Percentiles rank a stretch among this genome's conserved stretches.
Evolutionary conservation across 2,797 vertebrate genomes (phyloP).

Genomic region (Enteromius mattozi): DNA sequence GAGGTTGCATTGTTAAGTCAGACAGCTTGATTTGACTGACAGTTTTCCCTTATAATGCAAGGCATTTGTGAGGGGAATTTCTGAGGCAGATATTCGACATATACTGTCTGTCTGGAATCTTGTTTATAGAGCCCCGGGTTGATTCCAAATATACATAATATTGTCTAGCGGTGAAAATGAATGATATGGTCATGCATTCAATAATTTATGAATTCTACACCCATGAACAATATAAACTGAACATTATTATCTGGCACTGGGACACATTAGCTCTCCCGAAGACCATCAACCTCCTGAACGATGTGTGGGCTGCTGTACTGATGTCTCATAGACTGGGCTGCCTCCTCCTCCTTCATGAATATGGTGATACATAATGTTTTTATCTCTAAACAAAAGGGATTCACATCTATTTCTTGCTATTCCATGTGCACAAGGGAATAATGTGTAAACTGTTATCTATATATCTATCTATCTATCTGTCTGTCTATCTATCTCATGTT

Average conservation of each 20-base stretch:
- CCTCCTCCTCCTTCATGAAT: slow-evolving; percentile 12
- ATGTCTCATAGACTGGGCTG: background rate
- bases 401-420: background rate
- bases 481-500: background rate
- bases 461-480: background rate
- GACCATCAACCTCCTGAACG: background rate
- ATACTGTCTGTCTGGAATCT: background rate
- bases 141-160: slow-evolving; percentile 4
- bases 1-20: slow-evolving; percentile 21
- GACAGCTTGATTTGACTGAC: slow-evolving; percentile 43
- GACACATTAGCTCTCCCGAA: background rate
- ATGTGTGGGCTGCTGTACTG: background rate
- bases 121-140: background rate
- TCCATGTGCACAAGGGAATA: background rate
- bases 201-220: background rate
- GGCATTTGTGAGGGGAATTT: slow-evolving; percentile 21
- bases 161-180: background rate
- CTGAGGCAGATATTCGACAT: background rate
- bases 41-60: slow-evolving; percentile 26
- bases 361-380: background rate
- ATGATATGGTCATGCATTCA: background rate
- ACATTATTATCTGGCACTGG: background rate
- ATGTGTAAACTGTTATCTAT: background rate
- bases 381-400: background rate
- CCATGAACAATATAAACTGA: slow-evolving; percentile 6